These are phyloP conservation scores for Megathymus violae DNA, from an alignment of 1,140 invertebrate species.

Conservation along the genomic window DNA sequence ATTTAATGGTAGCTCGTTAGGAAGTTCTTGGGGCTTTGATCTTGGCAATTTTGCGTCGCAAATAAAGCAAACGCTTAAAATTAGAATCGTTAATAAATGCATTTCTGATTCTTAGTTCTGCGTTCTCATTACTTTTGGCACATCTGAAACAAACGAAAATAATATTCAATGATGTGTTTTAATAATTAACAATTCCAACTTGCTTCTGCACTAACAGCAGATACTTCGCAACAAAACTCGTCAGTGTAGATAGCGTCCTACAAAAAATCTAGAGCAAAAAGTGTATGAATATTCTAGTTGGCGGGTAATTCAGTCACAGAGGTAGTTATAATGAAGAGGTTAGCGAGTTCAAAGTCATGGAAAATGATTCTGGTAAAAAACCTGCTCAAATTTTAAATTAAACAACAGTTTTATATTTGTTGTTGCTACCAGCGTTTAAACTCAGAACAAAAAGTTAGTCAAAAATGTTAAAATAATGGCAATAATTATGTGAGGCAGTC, in stretches of 20 bases:
- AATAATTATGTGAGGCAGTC: conserved; percentile 16
- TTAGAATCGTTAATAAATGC: conserved; percentile 65
- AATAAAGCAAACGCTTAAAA: conserved; percentile 64
- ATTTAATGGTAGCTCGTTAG: conserved; percentile 60
- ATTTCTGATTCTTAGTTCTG: conserved; percentile 57
- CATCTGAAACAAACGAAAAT: conserved; percentile 66
- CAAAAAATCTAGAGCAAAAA: conserved; percentile 9
- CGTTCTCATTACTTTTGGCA: conserved; percentile 63
- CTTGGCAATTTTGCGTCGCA: conserved; percentile 74
- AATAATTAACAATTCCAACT: not conserved
- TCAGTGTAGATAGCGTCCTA: not conserved
- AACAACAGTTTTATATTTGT: not conserved
- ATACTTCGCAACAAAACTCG: conserved; percentile 3
- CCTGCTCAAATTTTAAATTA: not conserved
- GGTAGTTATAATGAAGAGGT: conserved; percentile 13
- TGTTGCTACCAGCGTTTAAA: not conserved
- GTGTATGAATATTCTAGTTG: conserved; percentile 17
- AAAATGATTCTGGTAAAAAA: conserved; percentile 17
- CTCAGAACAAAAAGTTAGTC: conserved; percentile 19
- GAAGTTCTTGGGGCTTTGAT: conserved; percentile 51
- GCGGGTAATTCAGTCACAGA: conserved; percentile 7
- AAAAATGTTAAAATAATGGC: conserved; percentile 18
- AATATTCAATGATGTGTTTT: too few species aligned
- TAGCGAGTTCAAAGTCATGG: conserved; percentile 19
- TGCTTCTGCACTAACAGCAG: not conserved